phyloP scores from a whole-genome alignment of 2,888 invertebrate genomes.

The Acleris cristana region DNA sequence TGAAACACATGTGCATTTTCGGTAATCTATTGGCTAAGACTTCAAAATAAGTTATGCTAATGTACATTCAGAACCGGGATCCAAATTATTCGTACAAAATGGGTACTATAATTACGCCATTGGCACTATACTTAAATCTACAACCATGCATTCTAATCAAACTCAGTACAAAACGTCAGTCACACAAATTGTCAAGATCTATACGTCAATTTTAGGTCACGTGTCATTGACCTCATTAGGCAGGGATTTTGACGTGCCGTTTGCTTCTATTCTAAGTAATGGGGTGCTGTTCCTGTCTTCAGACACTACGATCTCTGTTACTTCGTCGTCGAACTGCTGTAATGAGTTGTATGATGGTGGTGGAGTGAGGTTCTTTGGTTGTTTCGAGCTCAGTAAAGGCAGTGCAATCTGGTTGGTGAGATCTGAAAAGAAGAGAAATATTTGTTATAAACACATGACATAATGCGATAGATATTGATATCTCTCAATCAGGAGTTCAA shows the following conservation, averaged over 20 bases:
- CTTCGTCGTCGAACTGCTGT: slow-evolving; percentile 55
- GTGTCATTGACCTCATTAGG: slow-evolving; percentile 54
- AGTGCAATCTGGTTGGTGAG: slow-evolving; percentile 69
- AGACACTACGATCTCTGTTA: slow-evolving; percentile 64
- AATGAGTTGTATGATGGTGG: slow-evolving; percentile 70
- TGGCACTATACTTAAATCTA: no score
- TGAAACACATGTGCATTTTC: no score
- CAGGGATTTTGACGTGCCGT: slow-evolving; percentile 42
- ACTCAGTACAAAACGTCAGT: not conserved
- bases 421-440: slow-evolving; percentile 53
- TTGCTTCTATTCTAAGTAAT: slow-evolving; percentile 47
- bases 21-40: no score
- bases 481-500: no score
- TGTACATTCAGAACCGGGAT: no score
- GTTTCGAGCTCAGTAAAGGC: slow-evolving; percentile 51
- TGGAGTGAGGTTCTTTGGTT: slow-evolving; percentile 53
- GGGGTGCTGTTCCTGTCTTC: slow-evolving; percentile 58
- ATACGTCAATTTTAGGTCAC: slow-evolving; percentile 47
- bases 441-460: not conserved
- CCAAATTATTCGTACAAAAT: no score
- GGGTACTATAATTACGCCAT: no score
- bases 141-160: not conserved
- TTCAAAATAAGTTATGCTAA: no score
- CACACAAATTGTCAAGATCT: slow-evolving; percentile 28
- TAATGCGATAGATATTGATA: no score